A percentile compares a stretch with the other conserved stretches of the same genome.
Conservation (phyloP, 2,797 vertebrate species). For the Hypotaenidia okinawae region DNA sequence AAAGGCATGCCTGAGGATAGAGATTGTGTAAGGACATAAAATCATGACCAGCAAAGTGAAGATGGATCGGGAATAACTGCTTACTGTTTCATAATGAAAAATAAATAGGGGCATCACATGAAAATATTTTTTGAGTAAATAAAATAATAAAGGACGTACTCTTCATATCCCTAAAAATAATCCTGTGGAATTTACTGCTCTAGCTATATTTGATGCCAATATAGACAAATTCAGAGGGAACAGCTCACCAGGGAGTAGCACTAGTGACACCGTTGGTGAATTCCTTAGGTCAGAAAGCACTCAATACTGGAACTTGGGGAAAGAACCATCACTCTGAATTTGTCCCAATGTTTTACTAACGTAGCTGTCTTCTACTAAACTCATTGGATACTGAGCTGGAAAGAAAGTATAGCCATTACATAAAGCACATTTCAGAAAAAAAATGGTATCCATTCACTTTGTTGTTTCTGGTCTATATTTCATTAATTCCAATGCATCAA, state of each 20-base stretch:
- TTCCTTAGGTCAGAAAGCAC: neutral
- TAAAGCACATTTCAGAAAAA: neutral
- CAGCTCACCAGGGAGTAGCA: neutral
- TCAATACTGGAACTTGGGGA: neutral
- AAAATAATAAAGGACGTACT: neutral
- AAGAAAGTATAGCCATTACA: neutral
- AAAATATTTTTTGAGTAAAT: neutral
- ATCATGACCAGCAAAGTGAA: neutral
- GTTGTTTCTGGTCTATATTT: neutral
- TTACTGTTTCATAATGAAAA: neutral
- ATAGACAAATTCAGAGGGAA: neutral
- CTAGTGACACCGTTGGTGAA: neutral
- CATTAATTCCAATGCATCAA: neutral
- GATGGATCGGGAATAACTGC: neutral
- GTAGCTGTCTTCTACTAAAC: neutral
- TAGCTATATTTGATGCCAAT: neutral
- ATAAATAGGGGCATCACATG: neutral
- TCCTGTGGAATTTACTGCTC: neutral
- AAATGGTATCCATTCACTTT: neutral
- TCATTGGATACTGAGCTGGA: neutral
- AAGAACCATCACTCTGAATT: neutral
- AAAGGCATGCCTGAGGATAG: neutral
- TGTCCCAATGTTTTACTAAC: neutral
- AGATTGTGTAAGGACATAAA: neutral
- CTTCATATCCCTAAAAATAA: neutral